Evolutionary conservation across 2,797 vertebrate species (phyloP), one percentile per base, ranked within the genome.

Genomic region (Selene dorsalis): DNA sequence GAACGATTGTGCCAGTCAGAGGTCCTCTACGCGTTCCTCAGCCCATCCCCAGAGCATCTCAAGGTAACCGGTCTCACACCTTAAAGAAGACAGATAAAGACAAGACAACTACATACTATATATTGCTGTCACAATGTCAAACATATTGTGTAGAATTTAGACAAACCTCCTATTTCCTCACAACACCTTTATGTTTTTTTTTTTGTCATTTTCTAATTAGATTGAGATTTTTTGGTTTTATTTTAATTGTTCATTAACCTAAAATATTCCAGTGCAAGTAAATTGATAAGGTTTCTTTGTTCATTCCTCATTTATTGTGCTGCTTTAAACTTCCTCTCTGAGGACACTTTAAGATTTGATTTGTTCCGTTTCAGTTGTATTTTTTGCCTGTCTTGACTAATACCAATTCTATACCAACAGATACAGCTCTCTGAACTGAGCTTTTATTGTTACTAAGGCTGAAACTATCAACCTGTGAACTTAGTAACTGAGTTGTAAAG

Each of bases 21-120:
- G 95, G 97, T 96, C 68, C 96, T 99, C 87, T 99, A 99, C 0
- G 97, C 97, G 69, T 99, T 99, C 90, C 94, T 99, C 90, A 99
- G 97, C 90, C 97, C 98, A 16, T 98, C 97, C 64, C 97, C 97
- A 58, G 98, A 98, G 89, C 94, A 98, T 91, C 96, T 99, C 88
- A 99, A 98, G 95, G 97, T 96, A 88, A 94, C 12, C 14, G 3
- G 0, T 4, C 39, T 35, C 6, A 0, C 0, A 17, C n/a, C 35
- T 47, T 14, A 43, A 9, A 58, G 16, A 43, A 22, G 8, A 20
- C 22, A 3, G 7, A 35, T 8, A 35, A 30, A 22, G 7, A 20
- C n/a, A 3, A 0, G 18, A 10, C 28, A 22, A 6, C 9, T 26
- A 13, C 8, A 35, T 35, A 35, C 32, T 35, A 64, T n/a, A 11